Percentiles rank a stretch among this genome's conserved stretches.
Conservation (phyloP, 2,797 vertebrate species). For the Sebastes alutus region DNA sequence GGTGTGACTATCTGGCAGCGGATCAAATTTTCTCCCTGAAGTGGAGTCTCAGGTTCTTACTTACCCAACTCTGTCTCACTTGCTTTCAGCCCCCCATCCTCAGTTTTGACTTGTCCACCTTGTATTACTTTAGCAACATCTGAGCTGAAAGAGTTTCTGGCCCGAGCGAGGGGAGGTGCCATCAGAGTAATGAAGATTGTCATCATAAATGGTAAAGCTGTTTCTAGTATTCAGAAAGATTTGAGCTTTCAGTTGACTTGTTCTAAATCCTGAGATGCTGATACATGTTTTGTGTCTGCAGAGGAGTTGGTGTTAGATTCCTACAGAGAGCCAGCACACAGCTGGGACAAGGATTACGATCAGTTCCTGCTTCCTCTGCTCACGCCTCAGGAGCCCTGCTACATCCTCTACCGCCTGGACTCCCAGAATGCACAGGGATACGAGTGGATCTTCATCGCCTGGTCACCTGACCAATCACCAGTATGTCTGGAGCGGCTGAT, state of each 20-base stretch:
- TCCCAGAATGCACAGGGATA: constrained; percentile 95
- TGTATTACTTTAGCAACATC: constrained; percentile 93
- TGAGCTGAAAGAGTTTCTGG: constrained; percentile 95
- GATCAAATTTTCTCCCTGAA: constrained; percentile 73
- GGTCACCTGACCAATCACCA: constrained; percentile 97
- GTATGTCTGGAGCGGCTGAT: constrained; percentile 77
- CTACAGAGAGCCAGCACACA: constrained; percentile 86
- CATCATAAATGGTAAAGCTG: constrained; percentile 92
- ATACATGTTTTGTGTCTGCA: constrained; percentile 61
- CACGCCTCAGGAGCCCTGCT: constrained; percentile 91
- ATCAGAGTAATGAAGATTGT: constrained; percentile 94
- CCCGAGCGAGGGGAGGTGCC: constrained; percentile 90
- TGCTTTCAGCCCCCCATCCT: constrained; percentile 49
- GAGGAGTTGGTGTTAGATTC: constrained; percentile 95
- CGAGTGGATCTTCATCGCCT: constrained; percentile 98
- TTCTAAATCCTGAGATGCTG: neutral
- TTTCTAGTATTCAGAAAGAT: constrained; percentile 19
- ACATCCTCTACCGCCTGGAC: constrained; percentile 96
- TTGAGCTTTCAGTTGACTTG: neutral
- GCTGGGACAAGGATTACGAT: constrained; percentile 96
- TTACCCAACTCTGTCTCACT: constrained; percentile 62
- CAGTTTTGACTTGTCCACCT: constrained; percentile 71
- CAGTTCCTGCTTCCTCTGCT: constrained; percentile 90
- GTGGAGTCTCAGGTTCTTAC: constrained; percentile 75
- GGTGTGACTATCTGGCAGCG: constrained; percentile 57